Evolutionary conservation across 2,888 invertebrate genomes (phyloP), one percentile per base, ranked within the genome.

Genomic region (Pycnomerus fuliginosus): DNA sequence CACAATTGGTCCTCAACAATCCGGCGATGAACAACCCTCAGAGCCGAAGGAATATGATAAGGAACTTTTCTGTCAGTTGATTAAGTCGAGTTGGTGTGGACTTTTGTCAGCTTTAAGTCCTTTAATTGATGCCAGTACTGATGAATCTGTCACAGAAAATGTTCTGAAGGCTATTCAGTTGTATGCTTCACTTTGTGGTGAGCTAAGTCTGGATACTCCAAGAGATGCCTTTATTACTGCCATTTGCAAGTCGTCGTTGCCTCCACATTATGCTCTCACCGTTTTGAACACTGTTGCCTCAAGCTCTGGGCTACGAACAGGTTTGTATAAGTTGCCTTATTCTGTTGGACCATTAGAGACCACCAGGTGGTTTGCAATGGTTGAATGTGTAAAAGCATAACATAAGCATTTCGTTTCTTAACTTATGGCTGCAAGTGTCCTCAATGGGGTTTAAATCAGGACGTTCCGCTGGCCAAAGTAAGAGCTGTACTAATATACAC

Each of bases 81-180:
- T 97, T 16, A 90, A 89, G 60, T 96, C 96, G 0, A 93, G 94
- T 52, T 97, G 97, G 95, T 91, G 93, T 68, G 95, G 95, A 1
- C 75, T 97, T 29, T 77, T 97, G 20, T 91, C 94, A 60, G 95
- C 96, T 1, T 74, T 97, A 48, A 90, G 91, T 43, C 87, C 95
- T 2, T 72, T 98, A 30, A 85, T 97, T 1, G 97, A 98, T 70
- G 94, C 96, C 2, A 94, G 96, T 58, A 90, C 93, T 8, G 98
- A 98, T 54, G 98, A 99, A 71, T 80, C 87, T 12, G 83, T 89
- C 11, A 89, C 90, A 12, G 98, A 98, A 72, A 88, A 86, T 58
- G 87, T 99, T 36, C 77, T 99, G 24, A 91, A 93, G 61, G 85
- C 92, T 23, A 86, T 97, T 69, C 92, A 96, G 71, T 89, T 88